Percentiles rank a stretch among this genome's conserved stretches.
phyloP scores from a whole-genome alignment of 2,113 vertebrate genomes.

The Nibea albiflora region DNA sequence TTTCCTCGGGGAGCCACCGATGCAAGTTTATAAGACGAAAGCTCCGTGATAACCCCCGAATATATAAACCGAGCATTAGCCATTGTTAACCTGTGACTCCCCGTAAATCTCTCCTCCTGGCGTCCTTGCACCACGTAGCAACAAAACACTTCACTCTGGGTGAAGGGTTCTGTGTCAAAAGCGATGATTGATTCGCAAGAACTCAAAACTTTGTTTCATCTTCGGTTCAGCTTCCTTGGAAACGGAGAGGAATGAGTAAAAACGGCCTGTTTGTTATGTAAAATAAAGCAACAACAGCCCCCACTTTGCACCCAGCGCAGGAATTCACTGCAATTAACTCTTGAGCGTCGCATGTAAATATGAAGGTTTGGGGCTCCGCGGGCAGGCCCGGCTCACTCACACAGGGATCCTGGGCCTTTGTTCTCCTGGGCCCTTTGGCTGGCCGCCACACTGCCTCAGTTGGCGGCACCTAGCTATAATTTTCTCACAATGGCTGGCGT shows the following conservation, averaged over 20 bases:
- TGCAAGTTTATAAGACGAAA: slow-evolving; percentile 20
- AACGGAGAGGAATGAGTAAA: slow-evolving; percentile 33
- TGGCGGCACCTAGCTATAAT: slow-evolving; percentile 79
- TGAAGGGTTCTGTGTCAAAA: background rate
- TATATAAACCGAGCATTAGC: slow-evolving; percentile 37
- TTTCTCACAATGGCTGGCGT: slow-evolving; percentile 80
- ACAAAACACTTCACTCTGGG: background rate
- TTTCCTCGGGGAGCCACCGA: slow-evolving; percentile 47
- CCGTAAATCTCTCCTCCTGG: background rate
- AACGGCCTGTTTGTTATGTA: slow-evolving; percentile 72
- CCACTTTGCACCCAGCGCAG: slow-evolving; percentile 75
- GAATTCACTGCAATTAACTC: slow-evolving; percentile 84
- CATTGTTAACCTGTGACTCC: background rate
- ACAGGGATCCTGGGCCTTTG: slow-evolving; percentile 73
- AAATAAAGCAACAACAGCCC: slow-evolving; percentile 73
- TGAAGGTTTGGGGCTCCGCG: slow-evolving; percentile 73
- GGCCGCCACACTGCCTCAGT: slow-evolving; percentile 72
- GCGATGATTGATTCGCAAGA: background rate
- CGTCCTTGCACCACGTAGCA: background rate
- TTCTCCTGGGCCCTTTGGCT: slow-evolving; percentile 75
- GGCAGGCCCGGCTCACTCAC: slow-evolving; percentile 47
- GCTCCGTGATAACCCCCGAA: slow-evolving; percentile 7
- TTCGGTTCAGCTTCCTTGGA: slow-evolving; percentile 42
- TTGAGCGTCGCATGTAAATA: slow-evolving; percentile 82
- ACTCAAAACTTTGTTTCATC: slow-evolving; percentile 17